Evolutionary conservation across 2,888 invertebrate genomes (phyloP), one percentile per base, ranked within the genome.

Genomic region (Spatulosminthurus flaviceps): DNA sequence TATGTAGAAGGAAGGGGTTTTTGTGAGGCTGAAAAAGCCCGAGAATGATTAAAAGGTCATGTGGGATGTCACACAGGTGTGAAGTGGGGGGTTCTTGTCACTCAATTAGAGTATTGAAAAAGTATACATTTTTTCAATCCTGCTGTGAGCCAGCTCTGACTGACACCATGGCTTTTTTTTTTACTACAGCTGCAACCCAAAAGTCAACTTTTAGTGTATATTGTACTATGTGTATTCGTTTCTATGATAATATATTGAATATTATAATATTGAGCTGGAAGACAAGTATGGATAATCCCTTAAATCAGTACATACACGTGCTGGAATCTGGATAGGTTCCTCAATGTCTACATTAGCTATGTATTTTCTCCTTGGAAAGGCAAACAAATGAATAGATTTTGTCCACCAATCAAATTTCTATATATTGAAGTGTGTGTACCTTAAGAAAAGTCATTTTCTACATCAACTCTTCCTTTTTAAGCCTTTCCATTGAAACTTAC

Each of bases 1-100:
- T n/a, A n/a, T n/a, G n/a, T n/a, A n/a, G n/a, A n/a, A n/a, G n/a
- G 1, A 13, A 51, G n/a, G 51, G 51, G 1, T 51, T 4, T 5
- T 13, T 51, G 51, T 51, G 16, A 51, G 21, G 29, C n/a, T 28
- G 41, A 22, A 21, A 71, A 24, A 73, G 73, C 51, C 24, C 24
- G 34, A 75, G 66, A 77, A 78, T 81, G 83, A 83, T 82, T 83
- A 83, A 83, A 83, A 84, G 83, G 84, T 84, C 83, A 83, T 79
- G 79, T 74, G 77, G 67, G 77, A 79, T 84, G 84, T 83, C 84
- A 83, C 51, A 51, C 84, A 84, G 83, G 83, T 84, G 83, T 84
- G 84, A 84, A 82, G 80, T 82, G 77, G 82, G 81, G 51, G 83
- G 82, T 69, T 80, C 82, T 84, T 84, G 82, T 84, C 84, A 84